Evolutionary conservation across 2,797 vertebrate genomes (phyloP), one percentile per base, ranked within the genome.

Genomic region (Acridotheres tristis): DNA sequence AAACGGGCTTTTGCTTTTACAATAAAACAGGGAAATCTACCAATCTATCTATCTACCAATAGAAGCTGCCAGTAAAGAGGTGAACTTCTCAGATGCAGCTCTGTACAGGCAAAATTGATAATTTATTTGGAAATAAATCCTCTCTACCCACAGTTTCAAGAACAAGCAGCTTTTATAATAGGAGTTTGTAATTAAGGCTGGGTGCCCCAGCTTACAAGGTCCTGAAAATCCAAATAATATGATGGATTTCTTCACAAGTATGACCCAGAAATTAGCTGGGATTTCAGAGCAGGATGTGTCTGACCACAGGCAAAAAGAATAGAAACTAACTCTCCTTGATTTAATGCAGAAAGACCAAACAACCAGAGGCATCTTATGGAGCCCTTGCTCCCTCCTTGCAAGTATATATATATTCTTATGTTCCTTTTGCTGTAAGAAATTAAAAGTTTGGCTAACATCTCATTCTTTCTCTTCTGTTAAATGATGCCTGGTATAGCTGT

Each of bases 1-100:
- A 73, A 92, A 73, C 11, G 38, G 48, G 29, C 19, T 94, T 93
- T 92, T 83, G 81, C 72, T 95, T 92, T 81, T 29, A 45, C 40
- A 66, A 7, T 38, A 48, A 86, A 76, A 73, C 5, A 77, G 23
- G 27, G 36, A 85, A 87, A 51, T 5, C 38, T 40, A 40, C 38
- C 38, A 40, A 40, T 40, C 38, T 40, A 40, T 36, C 3, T 43
- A n/a, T 84, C 62, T 94, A 73, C 23, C 21, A 19, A 76, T 20
- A 77, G 61, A 58, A 89, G n/a, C 23, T 48, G 20, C 7, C 9
- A 77, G 29, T 62, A 75, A 83, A 63, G 27, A 55, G 13, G 8
- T 42, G 34, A 85, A 36, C 13, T 47, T 53, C 78, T 75, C 57
- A 68, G 32, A 32, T 85, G 19, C 42, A 59, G 23, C 27, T 59